Evolutionary conservation across 2,797 vertebrate genomes (phyloP), one percentile per base, ranked within the genome.

Genomic region (Cichlasoma orientale): DNA sequence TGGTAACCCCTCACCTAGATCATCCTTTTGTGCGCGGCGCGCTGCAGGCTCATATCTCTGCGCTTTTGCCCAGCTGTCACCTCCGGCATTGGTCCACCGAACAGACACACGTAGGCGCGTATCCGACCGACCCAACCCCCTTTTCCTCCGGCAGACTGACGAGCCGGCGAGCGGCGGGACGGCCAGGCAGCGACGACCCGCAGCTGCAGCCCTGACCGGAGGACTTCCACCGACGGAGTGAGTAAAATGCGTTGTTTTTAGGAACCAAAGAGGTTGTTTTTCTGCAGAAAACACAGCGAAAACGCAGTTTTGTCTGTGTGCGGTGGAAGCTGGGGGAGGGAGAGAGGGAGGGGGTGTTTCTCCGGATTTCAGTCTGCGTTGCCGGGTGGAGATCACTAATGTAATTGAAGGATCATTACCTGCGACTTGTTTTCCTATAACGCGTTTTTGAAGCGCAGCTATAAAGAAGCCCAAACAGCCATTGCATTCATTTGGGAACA

Each of bases 51-150:
- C 74, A 50, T 76, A 38, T 88, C 80, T 85, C 70, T 63, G 90
- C 88, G 71, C 87, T 88, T 56, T 63, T 66, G 87, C 82, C 86
- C 93, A 94, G 94, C 93, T 94, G 95, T 92, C 93, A 88, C 86
- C 81, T 82, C 89, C 87, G 83, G 84, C 92, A 95, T 93, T 91
- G 92, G 89, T 83, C 89, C 90, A 53, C 81, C 82, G 8, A 75
- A 84, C 87, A 77, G 74, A 81, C 86, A 79, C 93, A 95, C 95
- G 94, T 94, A 95, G 86, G 80, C 89, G 61, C 84, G 82, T 55
- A 75, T 74, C 79, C 83, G 82, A 82, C 86, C 82, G 78, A 84
- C 87, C 92, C 86, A 75, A 88, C 90, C 87, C 90, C 87, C 69
- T 63, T 47, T 72, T 68, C 47, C 74, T 77, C 81, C 85, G 70